Base-by-base conservation (phyloP, 2,113 vertebrate species). In the Cyprinodon tularosa region DNA sequence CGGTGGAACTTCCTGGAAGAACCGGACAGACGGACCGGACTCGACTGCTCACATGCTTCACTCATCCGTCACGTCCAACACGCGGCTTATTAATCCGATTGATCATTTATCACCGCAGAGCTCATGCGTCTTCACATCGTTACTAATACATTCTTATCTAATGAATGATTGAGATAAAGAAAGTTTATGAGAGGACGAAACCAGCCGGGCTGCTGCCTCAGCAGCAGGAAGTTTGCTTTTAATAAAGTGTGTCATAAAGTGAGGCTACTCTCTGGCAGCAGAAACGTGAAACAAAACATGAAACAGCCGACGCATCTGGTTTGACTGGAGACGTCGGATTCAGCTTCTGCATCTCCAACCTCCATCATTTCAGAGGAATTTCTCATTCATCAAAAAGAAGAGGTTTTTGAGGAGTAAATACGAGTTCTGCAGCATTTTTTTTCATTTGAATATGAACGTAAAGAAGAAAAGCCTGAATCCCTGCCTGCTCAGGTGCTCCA, bases 131-230 rank as follows among this genome's bases (percentile, higher is more conserved):
- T 4, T 62, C 70, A 15, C 3, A 44, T 14, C 20, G 15, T 12
- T 13, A 50, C 37, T 15, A 29, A 63, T 20, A 66, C n/a, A 62
- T 74, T 39, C 47, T 71, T 64, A 9, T 68, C 42, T 61, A 45
- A 62, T 76, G 36, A 75, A 72, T 67, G 20, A 29, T 29, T 17
- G 4, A 22, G 37, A 76, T 12, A 40, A 59, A 20, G 13, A 22
- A 17, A 14, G 22, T 73, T 83, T 48, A 82, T 67, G 17, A 48
- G 57, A 29, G 38, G 12, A 72, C 42, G 36, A 70, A 47, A 44
- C 36, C 6, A 57, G 50, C 7, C 12, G 22, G 37, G 7, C 50
- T 66, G 60, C 39, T 65, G 57, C 17, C 3, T 66, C 2, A 15
- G 7, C 36, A 59, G 38, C 39, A 60, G 22, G 42, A 66, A 13